A percentile compares a stretch with the other conserved stretches of the same genome.
These are phyloP conservation scores for Eueides isabella DNA, from an alignment of 1,140 invertebrate species.

Conservation along the genomic window DNA sequence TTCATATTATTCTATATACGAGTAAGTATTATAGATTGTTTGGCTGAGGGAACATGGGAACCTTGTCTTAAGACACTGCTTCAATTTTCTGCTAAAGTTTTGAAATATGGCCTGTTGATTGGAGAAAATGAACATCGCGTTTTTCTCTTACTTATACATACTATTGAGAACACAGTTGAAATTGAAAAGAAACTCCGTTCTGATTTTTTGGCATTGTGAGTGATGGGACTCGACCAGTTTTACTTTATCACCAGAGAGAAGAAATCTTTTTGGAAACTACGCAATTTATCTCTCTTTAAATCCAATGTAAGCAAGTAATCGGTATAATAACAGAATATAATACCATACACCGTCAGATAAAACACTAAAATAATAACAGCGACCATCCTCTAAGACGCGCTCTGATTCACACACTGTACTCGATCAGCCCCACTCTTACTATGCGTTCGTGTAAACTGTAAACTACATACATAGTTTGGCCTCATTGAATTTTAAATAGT, in stretches of 20 bases:
- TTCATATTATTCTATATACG: not conserved
- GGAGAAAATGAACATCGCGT: no score
- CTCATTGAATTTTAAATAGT: conserved; percentile 9
- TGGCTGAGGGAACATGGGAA: not conserved
- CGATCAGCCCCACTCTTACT: conserved; percentile 3
- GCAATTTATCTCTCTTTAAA: no score
- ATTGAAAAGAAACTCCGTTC: no score
- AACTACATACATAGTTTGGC: conserved; percentile 1
- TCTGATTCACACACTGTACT: conserved; percentile 22
- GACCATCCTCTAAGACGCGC: conserved; percentile 17
- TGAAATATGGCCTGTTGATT: no score
- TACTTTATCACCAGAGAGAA: no score
- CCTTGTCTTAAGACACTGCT: not conserved
- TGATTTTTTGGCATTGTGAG: no score
- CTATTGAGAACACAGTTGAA: no score
- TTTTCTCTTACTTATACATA: no score
- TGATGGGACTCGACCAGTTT: no score
- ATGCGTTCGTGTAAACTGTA: conserved; percentile 4
- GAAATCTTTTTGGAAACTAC: no score
- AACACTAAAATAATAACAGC: not conserved
- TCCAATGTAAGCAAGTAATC: no score
- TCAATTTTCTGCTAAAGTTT: no score
- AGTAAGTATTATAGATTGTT: not conserved
- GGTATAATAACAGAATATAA: not conserved
- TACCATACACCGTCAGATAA: not conserved